Conservation (phyloP, 2,797 vertebrate genomes). For the Anolis apletophallus region DNA sequence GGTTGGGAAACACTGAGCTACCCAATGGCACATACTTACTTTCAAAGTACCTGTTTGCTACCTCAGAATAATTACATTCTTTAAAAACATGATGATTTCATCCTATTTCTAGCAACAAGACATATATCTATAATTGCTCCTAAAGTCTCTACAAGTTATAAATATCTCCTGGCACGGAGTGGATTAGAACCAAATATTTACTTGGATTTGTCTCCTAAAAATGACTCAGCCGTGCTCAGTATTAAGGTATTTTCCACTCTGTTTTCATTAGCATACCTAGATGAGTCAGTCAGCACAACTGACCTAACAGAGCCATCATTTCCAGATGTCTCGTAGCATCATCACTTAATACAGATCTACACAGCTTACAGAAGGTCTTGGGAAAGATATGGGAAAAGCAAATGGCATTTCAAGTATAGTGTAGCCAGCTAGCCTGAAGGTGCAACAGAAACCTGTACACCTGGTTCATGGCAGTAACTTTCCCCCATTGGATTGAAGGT, state of each 20-base stretch:
- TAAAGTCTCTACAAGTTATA: background rate
- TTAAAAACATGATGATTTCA: background rate
- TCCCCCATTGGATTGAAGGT: background rate
- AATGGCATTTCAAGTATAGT: background rate
- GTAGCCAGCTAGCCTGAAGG: background rate
- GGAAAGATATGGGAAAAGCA: background rate
- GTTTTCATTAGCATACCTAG: background rate
- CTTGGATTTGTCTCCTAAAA: background rate
- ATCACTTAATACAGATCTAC: background rate
- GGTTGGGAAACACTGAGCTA: too few species aligned
- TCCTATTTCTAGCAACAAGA: background rate
- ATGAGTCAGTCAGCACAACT: background rate
- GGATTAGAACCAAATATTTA: slow-evolving; percentile 1
- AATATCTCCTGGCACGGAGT: background rate
- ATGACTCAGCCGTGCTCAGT: background rate
- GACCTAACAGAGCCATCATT: background rate
- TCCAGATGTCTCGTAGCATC: background rate
- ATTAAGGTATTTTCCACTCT: background rate
- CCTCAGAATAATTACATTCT: background rate
- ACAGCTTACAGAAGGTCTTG: background rate
- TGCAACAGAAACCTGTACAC: background rate
- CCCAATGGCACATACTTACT: background rate
- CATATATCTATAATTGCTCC: background rate
- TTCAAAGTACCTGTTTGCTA: background rate
- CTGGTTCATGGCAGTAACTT: background rate